Conservation (phyloP, 2,797 vertebrate species). For the Syncerus caffer region DNA sequence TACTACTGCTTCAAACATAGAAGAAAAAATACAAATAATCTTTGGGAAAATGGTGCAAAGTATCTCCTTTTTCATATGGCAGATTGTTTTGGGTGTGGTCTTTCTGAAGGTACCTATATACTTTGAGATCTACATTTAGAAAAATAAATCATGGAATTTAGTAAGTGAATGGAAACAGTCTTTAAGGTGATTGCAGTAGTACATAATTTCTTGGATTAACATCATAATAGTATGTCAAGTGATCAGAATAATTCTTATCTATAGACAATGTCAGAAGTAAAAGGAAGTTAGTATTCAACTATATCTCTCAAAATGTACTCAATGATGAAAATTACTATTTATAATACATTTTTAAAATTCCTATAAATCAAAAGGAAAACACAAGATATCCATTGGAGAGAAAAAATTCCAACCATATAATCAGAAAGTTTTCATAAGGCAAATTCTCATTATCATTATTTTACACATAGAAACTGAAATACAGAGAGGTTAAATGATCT, state of each 20-base stretch:
- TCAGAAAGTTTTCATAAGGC: background rate
- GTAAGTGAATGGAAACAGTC: background rate
- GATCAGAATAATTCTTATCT: background rate
- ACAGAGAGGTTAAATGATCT: background rate
- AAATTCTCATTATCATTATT: background rate
- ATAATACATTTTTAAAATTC: background rate
- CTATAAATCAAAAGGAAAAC: background rate
- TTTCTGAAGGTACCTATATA: background rate
- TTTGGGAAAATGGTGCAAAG: background rate
- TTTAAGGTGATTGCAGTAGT: background rate
- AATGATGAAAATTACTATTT: background rate
- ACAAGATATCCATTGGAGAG: background rate
- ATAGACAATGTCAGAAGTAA: background rate
- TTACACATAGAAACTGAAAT: background rate
- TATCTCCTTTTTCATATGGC: background rate
- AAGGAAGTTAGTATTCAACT: background rate
- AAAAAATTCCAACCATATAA: background rate
- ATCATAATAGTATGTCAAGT: background rate
- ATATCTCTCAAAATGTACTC: background rate
- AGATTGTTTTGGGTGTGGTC: background rate
- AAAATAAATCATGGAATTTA: constrained; percentile 14
- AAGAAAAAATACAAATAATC: background rate
- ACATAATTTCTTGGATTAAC: background rate
- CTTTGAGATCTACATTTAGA: background rate
- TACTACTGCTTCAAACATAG: background rate